Conservation (phyloP, 2,888 invertebrate genomes). For the Scaptomyza tumidula region DNA sequence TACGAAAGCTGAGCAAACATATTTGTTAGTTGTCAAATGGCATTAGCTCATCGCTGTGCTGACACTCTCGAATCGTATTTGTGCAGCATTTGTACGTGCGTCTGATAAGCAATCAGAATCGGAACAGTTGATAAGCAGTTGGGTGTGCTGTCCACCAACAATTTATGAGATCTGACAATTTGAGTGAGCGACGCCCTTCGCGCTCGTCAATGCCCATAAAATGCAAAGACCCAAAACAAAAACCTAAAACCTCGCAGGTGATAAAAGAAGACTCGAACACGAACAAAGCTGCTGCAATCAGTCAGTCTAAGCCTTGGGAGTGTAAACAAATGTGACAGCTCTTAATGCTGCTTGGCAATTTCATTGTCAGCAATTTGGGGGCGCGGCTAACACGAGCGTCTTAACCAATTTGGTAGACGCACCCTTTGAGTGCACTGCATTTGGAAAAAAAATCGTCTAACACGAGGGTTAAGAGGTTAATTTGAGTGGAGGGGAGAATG, state of each 20-base stretch:
- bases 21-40: constrained; percentile 67
- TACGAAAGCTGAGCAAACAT: constrained; percentile 61
- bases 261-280: constrained; percentile 40
- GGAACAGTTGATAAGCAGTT: constrained; percentile 31
- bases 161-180: constrained; percentile 63
- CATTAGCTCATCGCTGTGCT: constrained; percentile 51
- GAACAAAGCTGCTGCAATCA: constrained; percentile 4
- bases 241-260: constrained; percentile 41
- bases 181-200: constrained; percentile 35
- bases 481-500: background rate
- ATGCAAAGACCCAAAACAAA: constrained; percentile 30
- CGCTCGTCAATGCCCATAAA: constrained; percentile 48
- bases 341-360: constrained; percentile 58
- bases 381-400: constrained; percentile 20
- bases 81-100: constrained; percentile 18
- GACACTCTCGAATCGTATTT: background rate
- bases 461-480: constrained; percentile 3
- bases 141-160: constrained; percentile 38
- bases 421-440: constrained; percentile 12
- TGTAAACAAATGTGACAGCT: constrained; percentile 52
- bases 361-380: constrained; percentile 27
- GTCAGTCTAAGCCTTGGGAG: constrained; percentile 1
- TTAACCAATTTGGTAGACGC: constrained; percentile 21
- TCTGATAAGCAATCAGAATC: constrained; percentile 43
- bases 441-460: background rate